Evolutionary conservation across 2,797 vertebrate species (phyloP), one percentile per base, ranked within the genome.

Genomic region (Loris lydekkerianus): DNA sequence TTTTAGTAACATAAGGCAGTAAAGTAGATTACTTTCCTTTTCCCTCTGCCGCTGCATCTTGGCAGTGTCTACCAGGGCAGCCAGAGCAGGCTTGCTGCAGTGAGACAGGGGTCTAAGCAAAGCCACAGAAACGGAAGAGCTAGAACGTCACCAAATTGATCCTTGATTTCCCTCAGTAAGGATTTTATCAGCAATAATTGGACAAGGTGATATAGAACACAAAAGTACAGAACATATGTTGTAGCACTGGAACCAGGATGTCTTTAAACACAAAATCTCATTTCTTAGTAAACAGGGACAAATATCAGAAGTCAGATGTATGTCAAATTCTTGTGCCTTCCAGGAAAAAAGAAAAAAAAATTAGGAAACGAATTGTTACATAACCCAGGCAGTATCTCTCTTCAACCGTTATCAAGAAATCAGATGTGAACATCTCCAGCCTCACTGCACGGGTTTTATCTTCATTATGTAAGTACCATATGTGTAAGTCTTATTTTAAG

Each of bases 401-500:
- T 43, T 89, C 65, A 67, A 84, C 86, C 25, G 0, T 89, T 96
- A 97, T 94, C 89, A 89, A 80, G 94, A 92, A 86, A 94, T 89
- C 83, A 80, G 94, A 95, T 89, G 86, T 92, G 95, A 97, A 78
- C 21, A 90, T 83, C 93, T 67, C 91, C 81, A 96, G 87, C n/a
- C 82, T 65, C 23, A 34, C 27, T 86, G 82, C 96, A 93, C 18
- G 58, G 77, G 82, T 96, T 97, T 94, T 90, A 75, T 97, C 89
- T 96, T 82, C 89, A 95, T 98, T 97, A 98, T 96, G 27, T 97
- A 97, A 97, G 97, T 70, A 75, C 96, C 97, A 97, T 98, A 97
- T 98, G 97, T 92, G 92, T 94, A 93, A 93, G 82, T 92, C 92
- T 97, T 97, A 97, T 98, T 97, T 97, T 96, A 97, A 96, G 96